Evolutionary conservation across 2,888 invertebrate species (phyloP).

Genomic region (Aricia artaxerxes): DNA sequence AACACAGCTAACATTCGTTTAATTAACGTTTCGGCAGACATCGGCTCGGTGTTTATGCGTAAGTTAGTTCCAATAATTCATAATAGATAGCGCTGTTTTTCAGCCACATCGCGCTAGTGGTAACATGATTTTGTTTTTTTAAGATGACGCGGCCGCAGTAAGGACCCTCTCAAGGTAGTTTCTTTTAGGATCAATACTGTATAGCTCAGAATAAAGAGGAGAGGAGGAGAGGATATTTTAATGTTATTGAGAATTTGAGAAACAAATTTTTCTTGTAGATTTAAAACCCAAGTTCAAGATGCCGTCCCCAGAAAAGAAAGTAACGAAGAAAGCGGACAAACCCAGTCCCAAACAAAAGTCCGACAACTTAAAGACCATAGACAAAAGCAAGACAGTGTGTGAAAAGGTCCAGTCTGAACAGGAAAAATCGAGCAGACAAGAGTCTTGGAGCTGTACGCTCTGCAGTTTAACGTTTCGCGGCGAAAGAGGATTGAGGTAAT

Average conservation of each 20-base stretch:
- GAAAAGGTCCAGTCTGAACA: slow-evolving; percentile 34
- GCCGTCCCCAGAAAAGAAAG: slow-evolving; percentile 49
- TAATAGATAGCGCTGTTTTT: too few species aligned
- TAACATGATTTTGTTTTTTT: too few species aligned
- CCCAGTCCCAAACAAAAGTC: slow-evolving; percentile 34
- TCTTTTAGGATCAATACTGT: too few species aligned
- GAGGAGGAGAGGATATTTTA: too few species aligned
- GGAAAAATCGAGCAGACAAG: slow-evolving; percentile 44
- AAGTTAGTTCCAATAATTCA: too few species aligned
- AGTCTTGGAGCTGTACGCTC: slow-evolving; percentile 52
- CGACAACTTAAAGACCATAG: slow-evolving; percentile 35
- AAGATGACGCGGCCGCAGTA: too few species aligned
- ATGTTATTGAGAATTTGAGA: neutral
- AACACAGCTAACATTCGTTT: too few species aligned
- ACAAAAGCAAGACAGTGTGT: slow-evolving; percentile 34
- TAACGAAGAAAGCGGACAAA: slow-evolving; percentile 41
- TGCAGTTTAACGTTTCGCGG: slow-evolving; percentile 63
- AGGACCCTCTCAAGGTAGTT: too few species aligned
- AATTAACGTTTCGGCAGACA: too few species aligned
- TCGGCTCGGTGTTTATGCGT: too few species aligned
- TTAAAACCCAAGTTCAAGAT: slow-evolving; percentile 57
- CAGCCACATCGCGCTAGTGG: too few species aligned
- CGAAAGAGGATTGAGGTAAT: slow-evolving; percentile 64
- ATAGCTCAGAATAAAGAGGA: too few species aligned
- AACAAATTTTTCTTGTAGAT: slow-evolving; percentile 50